These are phyloP conservation scores for Tiphia femorata DNA, from an alignment of 2,888 invertebrate species.

Conservation along the genomic window DNA sequence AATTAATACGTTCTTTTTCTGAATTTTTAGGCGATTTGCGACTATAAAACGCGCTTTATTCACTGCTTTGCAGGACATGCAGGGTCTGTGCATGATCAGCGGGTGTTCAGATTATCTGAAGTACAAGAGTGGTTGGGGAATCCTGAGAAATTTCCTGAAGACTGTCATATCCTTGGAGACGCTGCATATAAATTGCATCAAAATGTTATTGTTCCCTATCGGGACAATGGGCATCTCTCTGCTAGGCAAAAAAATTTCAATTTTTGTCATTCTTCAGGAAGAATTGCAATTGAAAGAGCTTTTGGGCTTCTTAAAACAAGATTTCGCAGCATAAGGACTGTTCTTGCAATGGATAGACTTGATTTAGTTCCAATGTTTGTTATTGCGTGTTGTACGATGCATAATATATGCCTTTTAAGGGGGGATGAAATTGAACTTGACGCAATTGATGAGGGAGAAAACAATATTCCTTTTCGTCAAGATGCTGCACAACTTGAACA, in stretches of 20 bases:
- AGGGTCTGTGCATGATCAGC: constrained; percentile 21
- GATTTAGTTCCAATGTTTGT: too few relatives aligned
- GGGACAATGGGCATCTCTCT: neutral
- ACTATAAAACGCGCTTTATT: constrained; percentile 12
- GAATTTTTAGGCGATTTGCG: constrained; percentile 10
- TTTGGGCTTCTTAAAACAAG: too few relatives aligned
- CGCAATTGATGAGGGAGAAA: too few relatives aligned
- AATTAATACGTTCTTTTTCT: constrained; percentile 6
- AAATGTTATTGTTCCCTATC: neutral
- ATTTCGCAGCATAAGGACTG: too few relatives aligned
- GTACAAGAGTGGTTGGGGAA: neutral
- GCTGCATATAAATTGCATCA: neutral
- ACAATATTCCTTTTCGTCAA: too few relatives aligned
- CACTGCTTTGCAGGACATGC: constrained; percentile 21
- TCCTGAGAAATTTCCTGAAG: constrained; percentile 1
- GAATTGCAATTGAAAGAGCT: too few relatives aligned
- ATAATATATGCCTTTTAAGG: too few relatives aligned
- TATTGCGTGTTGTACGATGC: too few relatives aligned
- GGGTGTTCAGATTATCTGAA: constrained; percentile 19
- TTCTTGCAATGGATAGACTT: too few relatives aligned
- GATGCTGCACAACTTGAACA: too few relatives aligned
- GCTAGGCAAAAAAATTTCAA: neutral
- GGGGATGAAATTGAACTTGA: too few relatives aligned
- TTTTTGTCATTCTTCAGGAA: too few relatives aligned
- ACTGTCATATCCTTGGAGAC: constrained; percentile 1